Evolutionary conservation across 2,113 vertebrate species (phyloP), one percentile per base, ranked within the genome.

Genomic region (Myxocyprinus asiaticus): DNA sequence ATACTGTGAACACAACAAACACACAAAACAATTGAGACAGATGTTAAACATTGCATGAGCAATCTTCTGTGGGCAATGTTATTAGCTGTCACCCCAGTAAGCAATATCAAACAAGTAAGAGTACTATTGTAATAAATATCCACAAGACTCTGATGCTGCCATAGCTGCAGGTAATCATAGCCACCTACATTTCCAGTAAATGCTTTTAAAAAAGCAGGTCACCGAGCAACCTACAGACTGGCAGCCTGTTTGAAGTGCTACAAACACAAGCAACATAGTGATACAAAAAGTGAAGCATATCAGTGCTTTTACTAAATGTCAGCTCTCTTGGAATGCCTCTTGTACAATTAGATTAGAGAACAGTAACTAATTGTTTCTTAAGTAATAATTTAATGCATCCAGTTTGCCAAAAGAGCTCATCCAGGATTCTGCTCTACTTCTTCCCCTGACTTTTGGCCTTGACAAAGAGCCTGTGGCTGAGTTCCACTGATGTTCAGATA

Each of bases 1-100:
- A 80, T 83, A 92, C 91, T 94, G 87, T 3, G 2, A 61, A 75
- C 5, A 69, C 22, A 2, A 82, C 11, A 44, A 1, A 64, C 12
- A 67, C 43, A 80, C 4, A 33, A 33, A 33, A 33, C n/a, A 68
- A 48, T 33, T 1, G 22, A 43, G 51, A 33, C 2, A 6, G 68
- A 69, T 15, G 33, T 50, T 68, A 11, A 53, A 66, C 4, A 53
- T n/a, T 56, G 7, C n/a, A 48, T 33, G 22, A 33, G 22, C 9
- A 44, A 9, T 44, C 1, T 4, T 56, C 7, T 72, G 53, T 47
- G 55, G 12, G 42, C 3, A 4, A 7, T 45, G 14, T 22, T 9
- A 7, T 63, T 7, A 67, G 0, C 44, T 14, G 7, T 70, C 50
- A 33, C 4, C 22, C 22, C 22, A 33, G 3, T 33, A 33, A 33